A percentile compares a stretch with the other conserved stretches of the same genome.
These are phyloP conservation scores for Otocyon megalotis DNA, from an alignment of 2,113 vertebrate genomes.

Conservation along the genomic window DNA sequence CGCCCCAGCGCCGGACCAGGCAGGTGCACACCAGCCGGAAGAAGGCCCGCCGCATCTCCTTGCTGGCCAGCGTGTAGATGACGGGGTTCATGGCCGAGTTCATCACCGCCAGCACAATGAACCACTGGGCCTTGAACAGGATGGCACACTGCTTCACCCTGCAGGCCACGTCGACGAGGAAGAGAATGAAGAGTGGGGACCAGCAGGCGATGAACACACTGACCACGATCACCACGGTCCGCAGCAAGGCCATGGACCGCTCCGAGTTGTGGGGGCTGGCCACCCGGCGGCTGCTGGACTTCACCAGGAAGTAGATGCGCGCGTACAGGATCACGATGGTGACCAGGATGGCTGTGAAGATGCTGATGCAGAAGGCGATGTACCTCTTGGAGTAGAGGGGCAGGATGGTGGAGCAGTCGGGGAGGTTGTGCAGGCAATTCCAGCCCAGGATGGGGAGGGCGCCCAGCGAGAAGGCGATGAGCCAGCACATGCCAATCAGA, in stretches of 20 bases:
- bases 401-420: conserved; percentile 95
- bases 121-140: conserved; percentile 93
- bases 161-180: conserved; percentile 95
- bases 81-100: conserved; percentile 98
- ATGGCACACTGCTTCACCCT: conserved; percentile 87
- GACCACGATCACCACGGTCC: conserved; percentile 96
- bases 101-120: conserved; percentile 93
- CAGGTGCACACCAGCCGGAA: conserved; percentile 92
- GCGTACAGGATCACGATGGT: conserved; percentile 94
- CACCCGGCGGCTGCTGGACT: conserved; percentile 95
- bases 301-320: conserved; percentile 95
- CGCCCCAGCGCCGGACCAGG: conserved; percentile 82
- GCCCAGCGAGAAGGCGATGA: conserved; percentile 93
- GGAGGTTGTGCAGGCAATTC: conserved; percentile 94
- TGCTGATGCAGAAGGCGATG: conserved; percentile 94
- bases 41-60: conserved; percentile 96
- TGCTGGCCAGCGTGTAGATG: conserved; percentile 97
- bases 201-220: conserved; percentile 97
- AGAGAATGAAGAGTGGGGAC: conserved; percentile 94
- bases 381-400: conserved; percentile 97
- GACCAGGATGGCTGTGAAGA: conserved; percentile 93
- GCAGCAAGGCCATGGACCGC: conserved; percentile 95
- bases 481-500: conserved; percentile 96
- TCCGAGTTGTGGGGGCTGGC: conserved; percentile 93
- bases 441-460: conserved; percentile 96